These are phyloP conservation scores for Atlantisia rogersi DNA, from an alignment of 2,113 vertebrate genomes.

Conservation along the genomic window DNA sequence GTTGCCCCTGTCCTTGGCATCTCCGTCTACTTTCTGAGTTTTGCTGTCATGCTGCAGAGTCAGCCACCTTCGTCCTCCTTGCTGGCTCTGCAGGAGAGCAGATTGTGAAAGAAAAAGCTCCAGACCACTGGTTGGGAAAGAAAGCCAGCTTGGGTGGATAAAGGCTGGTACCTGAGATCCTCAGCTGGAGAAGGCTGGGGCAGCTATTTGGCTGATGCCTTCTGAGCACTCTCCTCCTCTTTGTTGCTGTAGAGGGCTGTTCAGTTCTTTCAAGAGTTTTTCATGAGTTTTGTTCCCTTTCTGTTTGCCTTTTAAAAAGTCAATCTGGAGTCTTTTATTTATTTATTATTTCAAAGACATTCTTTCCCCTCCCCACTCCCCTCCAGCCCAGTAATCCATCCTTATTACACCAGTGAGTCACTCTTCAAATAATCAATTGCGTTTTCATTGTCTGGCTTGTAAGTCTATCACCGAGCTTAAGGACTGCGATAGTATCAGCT, in stretches of 20 bases:
- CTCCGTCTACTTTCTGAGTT: accelerated
- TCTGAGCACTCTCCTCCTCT: not conserved
- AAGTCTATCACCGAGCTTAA: conserved; percentile 29
- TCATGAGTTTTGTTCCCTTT: not conserved
- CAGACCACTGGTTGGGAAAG: not conserved
- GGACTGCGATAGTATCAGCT: conserved; percentile 7
- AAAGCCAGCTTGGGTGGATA: not conserved
- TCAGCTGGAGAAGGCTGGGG: not conserved
- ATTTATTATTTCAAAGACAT: not conserved
- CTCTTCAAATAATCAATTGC: conserved; percentile 58
- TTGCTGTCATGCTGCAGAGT: not conserved
- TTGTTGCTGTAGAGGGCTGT: not conserved
- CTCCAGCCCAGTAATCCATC: conserved; percentile 19
- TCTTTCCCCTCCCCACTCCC: not conserved
- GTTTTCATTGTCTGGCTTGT: conserved; percentile 40
- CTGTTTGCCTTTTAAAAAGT: conserved; percentile 36
- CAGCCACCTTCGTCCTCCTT: not conserved
- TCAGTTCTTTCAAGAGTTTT: not conserved
- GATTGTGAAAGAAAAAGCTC: not conserved
- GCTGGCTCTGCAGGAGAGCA: accelerated
- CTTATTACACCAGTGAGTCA: conserved; percentile 43
- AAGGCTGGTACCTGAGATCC: not conserved
- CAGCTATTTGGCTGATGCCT: not conserved
- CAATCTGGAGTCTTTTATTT: not conserved
- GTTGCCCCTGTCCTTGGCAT: not conserved